Evolutionary conservation across 2,113 vertebrate species (phyloP), one percentile per base, ranked within the genome.

Genomic region (Oncorhynchus kisutch): DNA sequence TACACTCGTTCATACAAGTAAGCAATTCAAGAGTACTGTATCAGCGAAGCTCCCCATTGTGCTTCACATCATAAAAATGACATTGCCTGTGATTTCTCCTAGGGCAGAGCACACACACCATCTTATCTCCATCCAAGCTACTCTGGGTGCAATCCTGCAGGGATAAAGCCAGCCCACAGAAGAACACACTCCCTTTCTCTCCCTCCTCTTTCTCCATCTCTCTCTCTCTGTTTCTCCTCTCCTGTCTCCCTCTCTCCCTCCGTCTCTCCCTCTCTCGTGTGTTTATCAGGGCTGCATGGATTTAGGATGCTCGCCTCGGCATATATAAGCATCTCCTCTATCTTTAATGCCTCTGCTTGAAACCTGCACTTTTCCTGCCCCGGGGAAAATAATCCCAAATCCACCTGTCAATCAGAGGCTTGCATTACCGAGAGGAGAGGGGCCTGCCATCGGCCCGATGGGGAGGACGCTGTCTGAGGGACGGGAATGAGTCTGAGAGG

Each of bases 321-420:
- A 39, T 70, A 51, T 59, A 27, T 49, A 69, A 67, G 74, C 67
- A 60, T 25, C 34, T 75, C 49, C 73, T 54, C 5, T 22, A 80
- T 79, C 74, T 76, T 59, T 67, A 72, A 72, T 72, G 77, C n/a
- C 45, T 77, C 39, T 20, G 68, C 67, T 80, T 71, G 69, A 81
- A 89, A 80, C 48, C 27, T 39, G 70, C 49, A 80, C 74, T 79
- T 81, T 78, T 78, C 60, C 67, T 57, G 57, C 62, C 45, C 67
- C 70, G 73, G 64, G 54, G 71, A 78, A 45, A 29, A 73, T 70
- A 57, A 75, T 84, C 73, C 31, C 65, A 74, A 82, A 72, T 77
- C 54, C 12, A 45, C 64, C 25, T 72, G 82, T 81, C 84, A 82
- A 31, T 88, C 86, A 84, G 9, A 34, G 57, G 73, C 51, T 54